These are phyloP conservation scores for Daubentonia madagascariensis DNA, from an alignment of 2,113 vertebrate genomes.

Conservation along the genomic window DNA sequence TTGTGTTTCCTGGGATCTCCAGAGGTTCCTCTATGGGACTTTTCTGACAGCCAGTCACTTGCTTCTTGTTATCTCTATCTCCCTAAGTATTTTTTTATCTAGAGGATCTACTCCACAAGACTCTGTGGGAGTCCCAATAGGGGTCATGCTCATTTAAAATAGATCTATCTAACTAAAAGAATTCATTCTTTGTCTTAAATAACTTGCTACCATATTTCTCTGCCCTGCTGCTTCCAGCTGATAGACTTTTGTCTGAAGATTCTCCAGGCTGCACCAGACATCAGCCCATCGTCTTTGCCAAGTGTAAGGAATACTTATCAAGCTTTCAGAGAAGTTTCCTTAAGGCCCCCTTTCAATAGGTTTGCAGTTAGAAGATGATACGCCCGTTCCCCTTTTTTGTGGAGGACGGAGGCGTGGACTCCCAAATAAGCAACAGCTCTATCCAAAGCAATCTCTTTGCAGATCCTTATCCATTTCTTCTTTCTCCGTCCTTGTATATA, in stretches of 20 bases:
- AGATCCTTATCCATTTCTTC: neutral
- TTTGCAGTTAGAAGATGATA: neutral
- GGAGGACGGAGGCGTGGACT: neutral
- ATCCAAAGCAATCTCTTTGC: neutral
- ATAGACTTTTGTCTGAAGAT: neutral
- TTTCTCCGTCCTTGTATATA: neutral
- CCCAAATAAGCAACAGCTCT: neutral
- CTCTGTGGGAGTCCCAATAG: neutral
- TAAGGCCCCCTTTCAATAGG: neutral
- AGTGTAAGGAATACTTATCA: neutral
- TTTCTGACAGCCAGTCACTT: neutral
- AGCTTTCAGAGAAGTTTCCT: neutral
- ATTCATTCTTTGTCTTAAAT: neutral
- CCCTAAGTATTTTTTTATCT: neutral
- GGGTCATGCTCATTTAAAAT: neutral
- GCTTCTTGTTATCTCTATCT: neutral
- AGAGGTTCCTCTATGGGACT: neutral
- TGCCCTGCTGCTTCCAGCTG: neutral
- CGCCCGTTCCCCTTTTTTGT: neutral
- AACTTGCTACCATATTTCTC: neutral
- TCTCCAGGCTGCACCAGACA: neutral
- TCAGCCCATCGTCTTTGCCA: neutral
- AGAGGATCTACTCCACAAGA: neutral
- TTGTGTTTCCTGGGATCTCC: neutral
- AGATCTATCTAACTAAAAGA: neutral